Evolutionary conservation across 2,888 invertebrate species (phyloP).

Genomic region (Amphipyra tragopoginis): DNA sequence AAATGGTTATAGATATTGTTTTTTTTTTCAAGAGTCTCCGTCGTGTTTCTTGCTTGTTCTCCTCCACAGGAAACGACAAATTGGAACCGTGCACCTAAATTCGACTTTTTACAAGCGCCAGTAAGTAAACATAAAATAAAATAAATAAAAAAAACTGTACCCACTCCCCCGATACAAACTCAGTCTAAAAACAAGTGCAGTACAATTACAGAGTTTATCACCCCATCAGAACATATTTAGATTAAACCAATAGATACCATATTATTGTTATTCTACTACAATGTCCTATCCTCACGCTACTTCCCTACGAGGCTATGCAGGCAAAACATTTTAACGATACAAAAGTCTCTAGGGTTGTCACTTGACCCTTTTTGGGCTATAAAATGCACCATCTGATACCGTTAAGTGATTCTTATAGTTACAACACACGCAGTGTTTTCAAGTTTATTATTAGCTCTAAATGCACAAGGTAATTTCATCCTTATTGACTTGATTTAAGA

Average conservation of each 20-base stretch:
- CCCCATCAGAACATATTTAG: not conserved
- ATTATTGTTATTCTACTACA: constrained; percentile 25
- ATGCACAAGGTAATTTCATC: constrained; percentile 3
- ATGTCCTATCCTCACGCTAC: constrained; percentile 31
- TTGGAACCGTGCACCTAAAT: no score
- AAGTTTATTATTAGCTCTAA: constrained; percentile 9
- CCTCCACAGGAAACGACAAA: no score
- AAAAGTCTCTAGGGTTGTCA: constrained; percentile 37
- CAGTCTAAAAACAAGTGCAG: no score
- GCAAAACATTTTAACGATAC: constrained; percentile 17
- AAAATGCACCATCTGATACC: constrained; percentile 53
- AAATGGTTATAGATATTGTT: no score
- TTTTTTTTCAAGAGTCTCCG: no score
- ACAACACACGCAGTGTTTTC: constrained; percentile 38
- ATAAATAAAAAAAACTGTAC: no score
- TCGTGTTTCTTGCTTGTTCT: no score
- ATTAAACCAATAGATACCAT: constrained; percentile 4
- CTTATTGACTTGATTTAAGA: fast-evolving
- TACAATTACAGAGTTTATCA: no score
- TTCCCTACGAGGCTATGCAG: not conserved
- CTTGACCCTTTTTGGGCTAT: constrained; percentile 38
- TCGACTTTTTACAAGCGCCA: no score
- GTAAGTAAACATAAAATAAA: no score
- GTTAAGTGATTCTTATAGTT: constrained; percentile 51
- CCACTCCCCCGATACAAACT: no score